Evolutionary conservation across 1,140 invertebrate species (phyloP).

Genomic region (Paraescarpia echinospica): DNA sequence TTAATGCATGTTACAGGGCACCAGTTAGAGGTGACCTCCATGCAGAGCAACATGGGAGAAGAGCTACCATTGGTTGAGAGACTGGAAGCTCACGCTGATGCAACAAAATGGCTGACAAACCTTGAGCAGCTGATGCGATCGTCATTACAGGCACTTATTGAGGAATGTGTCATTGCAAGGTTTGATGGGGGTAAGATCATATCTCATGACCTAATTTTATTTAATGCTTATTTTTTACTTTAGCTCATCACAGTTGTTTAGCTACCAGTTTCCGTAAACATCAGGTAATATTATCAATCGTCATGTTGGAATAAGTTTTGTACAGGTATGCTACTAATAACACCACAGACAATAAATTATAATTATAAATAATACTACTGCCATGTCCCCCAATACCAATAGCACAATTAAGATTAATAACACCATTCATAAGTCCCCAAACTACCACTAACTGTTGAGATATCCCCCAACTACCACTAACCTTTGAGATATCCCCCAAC

Average conservation of each 20-base stretch:
- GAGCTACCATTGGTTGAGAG: slow-evolving; percentile 44
- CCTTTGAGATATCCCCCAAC: slow-evolving; percentile 20
- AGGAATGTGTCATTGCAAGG: slow-evolving; percentile 49
- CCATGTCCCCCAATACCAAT: no score
- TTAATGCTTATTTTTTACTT: background rate
- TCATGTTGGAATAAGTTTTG: background rate
- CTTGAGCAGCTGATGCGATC: slow-evolving; percentile 52
- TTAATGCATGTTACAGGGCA: slow-evolving; percentile 39
- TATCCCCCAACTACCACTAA: background rate
- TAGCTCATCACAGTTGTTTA: background rate
- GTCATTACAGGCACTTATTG: slow-evolving; percentile 46
- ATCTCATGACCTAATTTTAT: background rate
- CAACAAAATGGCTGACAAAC: slow-evolving; percentile 50
- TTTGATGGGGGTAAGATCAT: slow-evolving; percentile 42
- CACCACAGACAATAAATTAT: no score
- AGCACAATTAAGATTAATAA: no score
- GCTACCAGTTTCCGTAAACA: background rate
- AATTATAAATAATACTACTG: no score
- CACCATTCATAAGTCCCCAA: slow-evolving; percentile 39
- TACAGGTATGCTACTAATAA: background rate
- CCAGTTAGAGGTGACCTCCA: slow-evolving; percentile 48
- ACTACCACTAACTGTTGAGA: no score
- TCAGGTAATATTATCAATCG: background rate
- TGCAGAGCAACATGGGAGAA: slow-evolving; percentile 46
- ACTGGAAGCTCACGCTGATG: slow-evolving; percentile 42